phyloP scores from a whole-genome alignment of 2,113 vertebrate species.

The Smithornis capensis region DNA sequence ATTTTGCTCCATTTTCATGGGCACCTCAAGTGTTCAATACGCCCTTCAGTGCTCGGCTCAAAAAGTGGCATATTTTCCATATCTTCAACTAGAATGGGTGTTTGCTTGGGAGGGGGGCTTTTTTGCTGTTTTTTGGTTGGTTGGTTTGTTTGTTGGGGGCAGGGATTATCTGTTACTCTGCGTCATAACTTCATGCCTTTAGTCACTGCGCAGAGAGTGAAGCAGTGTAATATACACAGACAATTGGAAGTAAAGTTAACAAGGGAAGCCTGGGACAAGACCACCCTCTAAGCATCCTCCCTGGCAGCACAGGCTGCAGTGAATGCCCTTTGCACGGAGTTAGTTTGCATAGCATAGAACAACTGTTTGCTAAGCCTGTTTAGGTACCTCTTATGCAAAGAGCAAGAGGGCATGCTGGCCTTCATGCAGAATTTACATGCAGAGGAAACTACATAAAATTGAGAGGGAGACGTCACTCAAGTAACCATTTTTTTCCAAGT shows the following conservation, averaged over 20 bases:
- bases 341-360: slow-evolving; percentile 53
- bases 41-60: background rate
- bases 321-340: slow-evolving; percentile 37
- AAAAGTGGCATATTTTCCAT: background rate
- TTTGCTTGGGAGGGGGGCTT: background rate
- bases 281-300: background rate
- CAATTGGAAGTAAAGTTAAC: background rate
- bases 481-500: background rate
- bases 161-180: background rate
- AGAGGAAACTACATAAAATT: background rate
- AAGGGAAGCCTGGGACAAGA: background rate
- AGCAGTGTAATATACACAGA: background rate
- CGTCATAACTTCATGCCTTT: slow-evolving; percentile 28
- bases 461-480: background rate
- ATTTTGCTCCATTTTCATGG: background rate
- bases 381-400: background rate
- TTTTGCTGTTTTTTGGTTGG: background rate
- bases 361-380: slow-evolving; percentile 48
- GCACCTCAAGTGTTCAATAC: background rate
- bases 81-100: background rate
- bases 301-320: background rate
- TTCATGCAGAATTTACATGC: background rate
- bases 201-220: background rate
- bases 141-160: background rate
- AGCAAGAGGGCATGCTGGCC: background rate